Base-by-base conservation (phyloP, 2,888 invertebrate genomes). In the Amiota mariae region DNA sequence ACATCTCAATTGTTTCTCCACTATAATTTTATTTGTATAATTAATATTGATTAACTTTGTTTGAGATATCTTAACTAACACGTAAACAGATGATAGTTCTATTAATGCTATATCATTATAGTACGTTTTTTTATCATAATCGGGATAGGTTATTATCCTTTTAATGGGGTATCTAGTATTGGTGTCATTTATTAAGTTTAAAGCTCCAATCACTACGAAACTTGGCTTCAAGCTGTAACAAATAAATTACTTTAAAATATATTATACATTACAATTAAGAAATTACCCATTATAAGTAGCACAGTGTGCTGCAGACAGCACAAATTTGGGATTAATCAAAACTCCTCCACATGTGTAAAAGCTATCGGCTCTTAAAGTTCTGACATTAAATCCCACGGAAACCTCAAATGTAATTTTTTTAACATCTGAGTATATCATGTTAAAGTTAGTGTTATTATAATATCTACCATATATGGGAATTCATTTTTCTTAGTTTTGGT, bases 1-100 rank as follows among this genome's bases (percentile, higher is more conserved):
- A 91, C n/a, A 93, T 87, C 82, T 93, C 93, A 4, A 92, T 91
- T 6, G 93, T 93, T 73, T 91, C 85, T 12, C 51, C 51, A 4
- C 67, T 67, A 11, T 13, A 67, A 36, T 36, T 24, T 24, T 24
- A 3, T 24, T 24, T 2, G 1, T 24, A 2, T 24, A 24, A 2
- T 24, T 2, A 24, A 24, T 24, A 24, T 24, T 24, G 24, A 24
- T 24, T 1, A 24, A 1, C 2, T 24, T 24, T 24, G 1, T 24
- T 2, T 24, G 3, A 24, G 24, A 24, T 24, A 2, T 15, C 4
- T 54, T 54, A 9, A 57, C 15, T 57, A 11, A 57, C 57, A 20
- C 15, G 18, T 18, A 15, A 11, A 18, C 15, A 4, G 51, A 63
- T n/a, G 13, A 59, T 12, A 73, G 46, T 48, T 15, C n/a, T n/a